Percentiles rank a stretch among this genome's conserved stretches.
phyloP scores from a whole-genome alignment of 2,797 vertebrate species.

The Mormyrus hasselquistii region DNA sequence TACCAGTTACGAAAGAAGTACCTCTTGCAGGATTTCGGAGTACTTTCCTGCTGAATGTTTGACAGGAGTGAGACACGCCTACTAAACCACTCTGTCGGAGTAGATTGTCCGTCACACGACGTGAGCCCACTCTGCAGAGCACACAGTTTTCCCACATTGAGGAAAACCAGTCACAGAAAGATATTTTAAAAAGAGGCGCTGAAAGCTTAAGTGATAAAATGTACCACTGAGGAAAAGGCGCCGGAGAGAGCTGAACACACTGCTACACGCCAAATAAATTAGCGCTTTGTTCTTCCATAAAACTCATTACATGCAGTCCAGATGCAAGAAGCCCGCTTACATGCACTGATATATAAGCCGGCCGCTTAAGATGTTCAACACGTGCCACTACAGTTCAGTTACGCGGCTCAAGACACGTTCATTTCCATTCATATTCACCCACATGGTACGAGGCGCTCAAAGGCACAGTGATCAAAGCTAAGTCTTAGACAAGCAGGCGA shows the following conservation, averaged over 20 bases:
- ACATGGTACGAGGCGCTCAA: neutral
- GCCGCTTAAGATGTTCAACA: neutral
- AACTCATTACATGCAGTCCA: neutral
- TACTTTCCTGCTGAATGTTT: neutral
- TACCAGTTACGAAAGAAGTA: neutral
- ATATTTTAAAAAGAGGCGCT: neutral
- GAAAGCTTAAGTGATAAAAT: neutral
- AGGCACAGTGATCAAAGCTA: neutral
- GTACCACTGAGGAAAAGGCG: neutral
- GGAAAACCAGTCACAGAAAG: neutral
- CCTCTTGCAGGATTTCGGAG: neutral
- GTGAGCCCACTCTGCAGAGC: neutral
- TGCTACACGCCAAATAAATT: neutral
- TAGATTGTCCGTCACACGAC: neutral
- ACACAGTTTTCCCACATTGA: neutral
- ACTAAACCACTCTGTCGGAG: neutral
- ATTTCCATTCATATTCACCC: conserved; percentile 2
- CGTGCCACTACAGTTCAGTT: neutral
- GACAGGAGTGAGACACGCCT: neutral
- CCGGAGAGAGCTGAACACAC: neutral
- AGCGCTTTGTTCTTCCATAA: neutral
- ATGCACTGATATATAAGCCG: neutral
- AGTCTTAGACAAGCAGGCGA: neutral
- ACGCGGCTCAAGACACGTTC: neutral
- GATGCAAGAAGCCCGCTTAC: neutral